Evolutionary conservation across 2,888 invertebrate genomes (phyloP).

Genomic region (Falcaria lacertinaria): DNA sequence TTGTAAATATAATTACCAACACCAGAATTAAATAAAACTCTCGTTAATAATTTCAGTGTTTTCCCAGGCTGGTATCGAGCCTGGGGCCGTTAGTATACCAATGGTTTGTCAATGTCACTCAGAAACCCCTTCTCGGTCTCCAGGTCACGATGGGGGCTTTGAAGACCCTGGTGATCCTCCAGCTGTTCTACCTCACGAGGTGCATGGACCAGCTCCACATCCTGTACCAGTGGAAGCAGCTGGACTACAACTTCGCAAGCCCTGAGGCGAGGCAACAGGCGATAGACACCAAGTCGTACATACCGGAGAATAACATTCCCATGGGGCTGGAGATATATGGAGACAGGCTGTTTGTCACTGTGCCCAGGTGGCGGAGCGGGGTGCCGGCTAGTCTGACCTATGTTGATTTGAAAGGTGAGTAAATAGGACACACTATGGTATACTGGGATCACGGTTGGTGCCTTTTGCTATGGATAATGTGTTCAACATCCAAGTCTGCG

Average conservation of each 20-base stretch:
- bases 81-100: too few relatives aligned
- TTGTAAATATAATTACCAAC: too few relatives aligned
- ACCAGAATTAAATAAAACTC: too few relatives aligned
- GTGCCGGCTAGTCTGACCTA: slow-evolving; percentile 87
- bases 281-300: slow-evolving; percentile 78
- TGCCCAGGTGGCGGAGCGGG: slow-evolving; percentile 87
- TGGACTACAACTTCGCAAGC: slow-evolving; percentile 83
- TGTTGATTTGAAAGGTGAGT: slow-evolving; percentile 83
- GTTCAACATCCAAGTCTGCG: too few relatives aligned
- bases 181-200: slow-evolving; percentile 51
- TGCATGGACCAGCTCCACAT: slow-evolving; percentile 84
- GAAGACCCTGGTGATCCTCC: slow-evolving; percentile 51
- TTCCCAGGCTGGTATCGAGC: too few relatives aligned
- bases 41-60: too few relatives aligned
- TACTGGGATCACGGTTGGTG: too few relatives aligned
- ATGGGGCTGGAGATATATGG: slow-evolving; percentile 86
- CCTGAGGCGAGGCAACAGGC: slow-evolving; percentile 79
- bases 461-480: too few relatives aligned
- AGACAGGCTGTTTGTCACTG: slow-evolving; percentile 84
- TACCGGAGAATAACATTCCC: slow-evolving; percentile 86
- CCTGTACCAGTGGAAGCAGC: slow-evolving; percentile 85
- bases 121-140: slow-evolving; percentile 13
- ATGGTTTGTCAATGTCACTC: neutral
- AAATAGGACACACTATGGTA: neutral
- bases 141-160: slow-evolving; percentile 56